A percentile compares a stretch with the other conserved stretches of the same genome.
phyloP scores from a whole-genome alignment of 2,797 vertebrate species.

The Enteromius viviparus region DNA sequence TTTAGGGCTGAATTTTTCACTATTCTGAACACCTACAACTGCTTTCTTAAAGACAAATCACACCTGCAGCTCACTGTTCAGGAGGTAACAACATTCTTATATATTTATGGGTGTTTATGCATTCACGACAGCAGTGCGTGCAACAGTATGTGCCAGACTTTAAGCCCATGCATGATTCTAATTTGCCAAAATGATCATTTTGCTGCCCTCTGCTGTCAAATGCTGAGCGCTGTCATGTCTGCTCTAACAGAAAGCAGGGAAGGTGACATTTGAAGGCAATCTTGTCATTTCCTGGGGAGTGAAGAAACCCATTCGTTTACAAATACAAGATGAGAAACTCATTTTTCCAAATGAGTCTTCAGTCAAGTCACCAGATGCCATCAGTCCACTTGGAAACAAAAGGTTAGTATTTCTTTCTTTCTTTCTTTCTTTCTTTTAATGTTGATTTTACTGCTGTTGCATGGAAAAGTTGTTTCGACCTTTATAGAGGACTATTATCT shows the following conservation, averaged over 20 bases:
- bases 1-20: slow-evolving; percentile 83
- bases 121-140: neutral
- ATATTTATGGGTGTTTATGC: neutral
- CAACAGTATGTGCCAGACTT: neutral
- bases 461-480: neutral
- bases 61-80: slow-evolving; percentile 83
- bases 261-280: slow-evolving; percentile 84
- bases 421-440: too few relatives aligned
- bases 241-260: slow-evolving; percentile 63
- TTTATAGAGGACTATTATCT: neutral
- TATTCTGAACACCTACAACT: slow-evolving; percentile 89
- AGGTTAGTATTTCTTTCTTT: slow-evolving; percentile 71
- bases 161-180: neutral
- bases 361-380: slow-evolving; percentile 66
- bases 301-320: slow-evolving; percentile 83
- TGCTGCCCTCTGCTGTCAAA: slow-evolving; percentile 28
- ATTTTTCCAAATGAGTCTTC: slow-evolving; percentile 66
- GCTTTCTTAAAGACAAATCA: slow-evolving; percentile 86
- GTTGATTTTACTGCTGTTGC: neutral
- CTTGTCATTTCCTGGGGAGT: slow-evolving; percentile 92
- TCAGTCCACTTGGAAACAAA: slow-evolving; percentile 74
- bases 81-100: slow-evolving; percentile 76
- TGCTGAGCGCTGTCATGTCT: neutral
- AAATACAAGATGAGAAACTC: slow-evolving; percentile 92
- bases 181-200: neutral